These are phyloP conservation scores for Salticus scenicus DNA, from an alignment of 2,888 invertebrate genomes.

Conservation along the genomic window DNA sequence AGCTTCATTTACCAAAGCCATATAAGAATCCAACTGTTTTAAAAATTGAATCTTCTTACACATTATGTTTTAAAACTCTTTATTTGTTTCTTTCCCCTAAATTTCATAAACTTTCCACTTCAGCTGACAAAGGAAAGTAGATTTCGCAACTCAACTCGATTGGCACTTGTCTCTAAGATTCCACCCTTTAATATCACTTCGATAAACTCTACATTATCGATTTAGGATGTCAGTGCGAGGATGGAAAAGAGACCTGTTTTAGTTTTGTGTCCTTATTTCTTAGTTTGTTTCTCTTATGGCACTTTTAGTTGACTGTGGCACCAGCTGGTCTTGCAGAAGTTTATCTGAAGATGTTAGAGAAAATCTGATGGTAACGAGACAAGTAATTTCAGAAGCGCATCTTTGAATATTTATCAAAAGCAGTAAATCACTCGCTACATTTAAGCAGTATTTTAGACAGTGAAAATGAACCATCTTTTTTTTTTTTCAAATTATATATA, in stretches of 20 bases:
- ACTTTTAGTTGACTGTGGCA: neutral
- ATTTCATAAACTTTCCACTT: neutral
- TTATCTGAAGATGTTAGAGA: neutral
- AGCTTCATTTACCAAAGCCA: too few species aligned
- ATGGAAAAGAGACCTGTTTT: neutral
- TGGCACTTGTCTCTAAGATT: neutral
- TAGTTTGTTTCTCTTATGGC: neutral
- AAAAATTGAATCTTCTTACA: too few species aligned
- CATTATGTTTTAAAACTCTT: too few species aligned
- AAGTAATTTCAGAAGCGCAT: neutral
- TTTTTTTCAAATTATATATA: too few species aligned
- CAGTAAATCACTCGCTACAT: too few species aligned
- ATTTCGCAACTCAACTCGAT: neutral
- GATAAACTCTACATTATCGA: conserved; percentile 5
- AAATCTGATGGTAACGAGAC: neutral
- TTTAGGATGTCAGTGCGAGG: neutral
- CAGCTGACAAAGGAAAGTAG: neutral
- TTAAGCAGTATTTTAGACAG: too few species aligned
- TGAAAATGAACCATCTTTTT: too few species aligned
- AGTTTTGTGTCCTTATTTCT: neutral
- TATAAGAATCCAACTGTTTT: too few species aligned
- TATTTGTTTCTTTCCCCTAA: too few species aligned
- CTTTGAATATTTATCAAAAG: neutral
- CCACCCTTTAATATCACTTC: neutral
- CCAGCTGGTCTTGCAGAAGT: neutral